Percentiles rank a stretch among this genome's conserved stretches.
Conservation (phyloP, 2,888 invertebrate genomes). For the Ferrisia virgata region DNA sequence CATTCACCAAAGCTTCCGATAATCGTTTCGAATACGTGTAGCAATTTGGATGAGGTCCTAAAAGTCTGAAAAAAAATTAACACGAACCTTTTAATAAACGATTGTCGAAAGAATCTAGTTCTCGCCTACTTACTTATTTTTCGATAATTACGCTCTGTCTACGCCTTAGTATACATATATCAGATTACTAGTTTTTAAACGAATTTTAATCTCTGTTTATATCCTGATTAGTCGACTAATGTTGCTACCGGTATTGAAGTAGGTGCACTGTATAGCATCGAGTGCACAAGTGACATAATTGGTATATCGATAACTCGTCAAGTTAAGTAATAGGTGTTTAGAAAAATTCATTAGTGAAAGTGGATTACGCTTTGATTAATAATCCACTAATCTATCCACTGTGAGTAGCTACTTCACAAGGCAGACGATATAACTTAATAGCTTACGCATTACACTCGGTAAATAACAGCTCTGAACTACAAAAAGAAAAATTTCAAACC, state of each 20-base stretch:
- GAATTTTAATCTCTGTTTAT: not conserved
- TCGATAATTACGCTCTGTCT: not conserved
- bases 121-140: too few relatives aligned
- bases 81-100: not conserved
- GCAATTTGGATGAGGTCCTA: conserved; percentile 85
- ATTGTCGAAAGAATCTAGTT: too few relatives aligned
- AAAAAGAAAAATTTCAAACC: conserved; percentile 47
- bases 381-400: not conserved
- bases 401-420: not conserved
- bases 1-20: conserved; percentile 77
- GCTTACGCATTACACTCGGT: not conserved
- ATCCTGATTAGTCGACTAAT: not conserved
- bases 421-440: not conserved
- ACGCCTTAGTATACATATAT: not conserved
- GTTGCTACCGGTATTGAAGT: not conserved
- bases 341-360: not conserved
- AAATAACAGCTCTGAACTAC: not conserved
- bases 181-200: not conserved
- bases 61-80: conserved; percentile 56
- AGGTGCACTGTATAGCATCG: not conserved
- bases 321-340: not conserved
- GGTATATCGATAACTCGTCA: not conserved
- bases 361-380: not conserved
- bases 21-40: conserved; percentile 94
- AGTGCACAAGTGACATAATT: not conserved